A percentile compares a stretch with the other conserved stretches of the same genome.
Conservation (phyloP, 2,888 invertebrate genomes). For the Prosopocoilus inquinatus region DNA sequence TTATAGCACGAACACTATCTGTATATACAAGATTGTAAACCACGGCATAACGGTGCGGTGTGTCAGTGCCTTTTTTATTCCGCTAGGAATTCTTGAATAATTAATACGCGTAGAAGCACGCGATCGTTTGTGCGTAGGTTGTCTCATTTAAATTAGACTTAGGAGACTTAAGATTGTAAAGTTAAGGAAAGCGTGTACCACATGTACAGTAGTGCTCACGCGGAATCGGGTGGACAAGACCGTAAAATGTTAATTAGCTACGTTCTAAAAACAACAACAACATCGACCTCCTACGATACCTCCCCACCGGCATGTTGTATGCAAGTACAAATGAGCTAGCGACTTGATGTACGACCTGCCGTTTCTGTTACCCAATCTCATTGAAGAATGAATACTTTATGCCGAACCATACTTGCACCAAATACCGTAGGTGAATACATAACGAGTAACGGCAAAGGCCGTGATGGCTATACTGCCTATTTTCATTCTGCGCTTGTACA, state of each 20-base stretch:
- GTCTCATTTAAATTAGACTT: too few species aligned
- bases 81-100: too few species aligned
- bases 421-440: constrained; percentile 32
- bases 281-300: background rate
- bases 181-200: background rate
- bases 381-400: constrained; percentile 3
- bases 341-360: background rate
- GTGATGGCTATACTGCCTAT: constrained; percentile 16
- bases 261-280: constrained; percentile 1
- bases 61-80: too few species aligned
- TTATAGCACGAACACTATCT: too few species aligned
- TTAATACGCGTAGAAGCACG: too few species aligned
- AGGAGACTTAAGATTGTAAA: too few species aligned
- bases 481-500: constrained; percentile 18
- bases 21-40: too few species aligned
- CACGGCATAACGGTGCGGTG: too few species aligned
- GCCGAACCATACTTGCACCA: constrained; percentile 12
- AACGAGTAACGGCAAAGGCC: constrained; percentile 30
- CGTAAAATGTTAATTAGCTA: constrained; percentile 1
- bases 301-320: background rate
- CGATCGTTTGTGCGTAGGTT: too few species aligned
- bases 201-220: background rate
- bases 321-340: background rate
- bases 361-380: constrained; percentile 5
- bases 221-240: background rate